phyloP scores from a whole-genome alignment of 2,888 invertebrate genomes.

The Nemotelus pantherinus region DNA sequence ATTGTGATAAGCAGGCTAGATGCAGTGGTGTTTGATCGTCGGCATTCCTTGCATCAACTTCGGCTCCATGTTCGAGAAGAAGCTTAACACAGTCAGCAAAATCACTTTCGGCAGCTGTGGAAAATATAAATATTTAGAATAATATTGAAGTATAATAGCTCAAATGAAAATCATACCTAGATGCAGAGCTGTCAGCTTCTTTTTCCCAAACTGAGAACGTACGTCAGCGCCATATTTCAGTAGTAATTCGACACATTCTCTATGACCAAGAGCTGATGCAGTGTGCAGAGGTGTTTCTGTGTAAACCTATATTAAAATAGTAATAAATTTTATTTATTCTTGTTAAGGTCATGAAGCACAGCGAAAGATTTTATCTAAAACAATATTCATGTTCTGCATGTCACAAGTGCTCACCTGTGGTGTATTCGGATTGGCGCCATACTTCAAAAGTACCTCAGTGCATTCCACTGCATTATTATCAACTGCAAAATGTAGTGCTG shows the following conservation, averaged over 20 bases:
- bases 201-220: slow-evolving; percentile 75
- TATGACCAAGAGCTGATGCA: slow-evolving; percentile 78
- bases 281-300: slow-evolving; percentile 87
- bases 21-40: slow-evolving; percentile 86
- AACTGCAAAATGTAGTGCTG: slow-evolving; percentile 86
- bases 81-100: slow-evolving; percentile 79
- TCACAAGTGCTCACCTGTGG: slow-evolving; percentile 71
- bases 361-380: background rate
- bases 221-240: slow-evolving; percentile 83
- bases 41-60: slow-evolving; percentile 78
- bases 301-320: slow-evolving; percentile 69
- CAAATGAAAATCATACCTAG: slow-evolving; percentile 62
- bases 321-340: slow-evolving; percentile 8
- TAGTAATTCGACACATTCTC: slow-evolving; percentile 76
- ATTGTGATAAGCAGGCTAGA: slow-evolving; percentile 82
- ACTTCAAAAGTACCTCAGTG: slow-evolving; percentile 75
- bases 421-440: slow-evolving; percentile 84
- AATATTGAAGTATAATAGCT: background rate
- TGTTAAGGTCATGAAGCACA: background rate
- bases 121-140: background rate
- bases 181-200: slow-evolving; percentile 83
- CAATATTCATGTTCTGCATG: background rate
- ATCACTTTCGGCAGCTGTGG: slow-evolving; percentile 82
- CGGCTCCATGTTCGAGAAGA: slow-evolving; percentile 78
- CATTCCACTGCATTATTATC: slow-evolving; percentile 79